Evolutionary conservation across 2,113 vertebrate species (phyloP).

Genomic region (Sprattus sprattus): DNA sequence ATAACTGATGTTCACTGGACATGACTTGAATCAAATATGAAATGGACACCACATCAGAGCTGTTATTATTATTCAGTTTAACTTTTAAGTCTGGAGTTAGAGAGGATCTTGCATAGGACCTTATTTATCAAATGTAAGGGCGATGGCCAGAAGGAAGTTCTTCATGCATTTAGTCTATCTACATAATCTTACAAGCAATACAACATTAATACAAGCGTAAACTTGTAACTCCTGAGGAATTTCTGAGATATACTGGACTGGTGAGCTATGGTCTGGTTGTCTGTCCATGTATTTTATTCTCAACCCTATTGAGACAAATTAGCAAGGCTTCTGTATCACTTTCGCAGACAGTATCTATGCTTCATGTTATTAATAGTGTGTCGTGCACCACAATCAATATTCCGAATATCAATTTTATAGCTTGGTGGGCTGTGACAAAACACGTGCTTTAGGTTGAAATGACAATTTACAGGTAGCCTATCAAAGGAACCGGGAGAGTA

Average conservation of each 20-base stretch:
- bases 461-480: constrained; percentile 42
- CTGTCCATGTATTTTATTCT: background rate
- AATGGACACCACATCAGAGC: background rate
- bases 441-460: constrained; percentile 46
- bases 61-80: background rate
- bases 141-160: background rate
- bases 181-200: background rate
- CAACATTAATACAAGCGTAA: background rate
- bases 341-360: constrained; percentile 31
- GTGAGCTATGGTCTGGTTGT: background rate
- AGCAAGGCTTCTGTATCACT: constrained; percentile 34
- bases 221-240: background rate
- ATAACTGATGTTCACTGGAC: background rate
- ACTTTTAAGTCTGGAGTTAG: background rate
- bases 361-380: constrained; percentile 51
- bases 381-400: constrained; percentile 47
- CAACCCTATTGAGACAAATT: background rate
- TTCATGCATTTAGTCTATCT: too few relatives aligned
- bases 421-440: constrained; percentile 49
- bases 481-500: constrained; percentile 33
- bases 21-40: background rate
- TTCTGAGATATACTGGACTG: background rate
- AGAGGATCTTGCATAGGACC: background rate
- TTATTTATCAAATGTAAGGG: background rate
- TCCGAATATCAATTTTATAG: constrained; percentile 55